Conservation (phyloP, 2,888 invertebrate species). For the Caenorhabditis macrosperma region DNA sequence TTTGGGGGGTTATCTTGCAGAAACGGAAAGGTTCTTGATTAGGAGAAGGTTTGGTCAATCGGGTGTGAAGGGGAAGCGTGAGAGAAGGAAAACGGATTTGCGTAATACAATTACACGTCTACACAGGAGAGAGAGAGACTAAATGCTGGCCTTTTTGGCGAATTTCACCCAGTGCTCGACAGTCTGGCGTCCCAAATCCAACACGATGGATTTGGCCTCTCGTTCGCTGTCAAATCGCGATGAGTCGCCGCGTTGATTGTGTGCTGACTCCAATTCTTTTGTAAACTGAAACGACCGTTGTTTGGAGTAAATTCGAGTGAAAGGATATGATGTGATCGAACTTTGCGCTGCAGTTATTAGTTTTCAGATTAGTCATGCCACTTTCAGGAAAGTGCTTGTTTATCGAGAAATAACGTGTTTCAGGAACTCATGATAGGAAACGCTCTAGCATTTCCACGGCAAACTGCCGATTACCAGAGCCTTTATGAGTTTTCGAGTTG, state of each 20-base stretch:
- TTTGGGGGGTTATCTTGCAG: background rate
- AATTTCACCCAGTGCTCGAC: slow-evolving; percentile 77
- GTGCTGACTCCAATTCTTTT: slow-evolving; percentile 60
- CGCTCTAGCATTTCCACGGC: too few relatives aligned
- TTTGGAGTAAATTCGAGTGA: too few relatives aligned
- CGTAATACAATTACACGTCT: background rate
- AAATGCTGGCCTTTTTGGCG: slow-evolving; percentile 75
- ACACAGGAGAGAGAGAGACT: background rate
- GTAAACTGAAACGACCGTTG: slow-evolving; percentile 51
- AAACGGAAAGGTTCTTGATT: background rate
- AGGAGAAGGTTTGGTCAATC: background rate
- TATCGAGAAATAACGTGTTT: too few relatives aligned
- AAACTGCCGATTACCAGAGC: too few relatives aligned
- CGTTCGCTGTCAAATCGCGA: slow-evolving; percentile 56
- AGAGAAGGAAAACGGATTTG: background rate
- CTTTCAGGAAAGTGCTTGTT: too few relatives aligned
- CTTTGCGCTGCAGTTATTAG: too few relatives aligned
- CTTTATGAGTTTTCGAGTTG: too few relatives aligned
- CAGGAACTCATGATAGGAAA: too few relatives aligned
- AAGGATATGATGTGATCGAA: too few relatives aligned
- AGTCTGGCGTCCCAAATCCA: slow-evolving; percentile 74
- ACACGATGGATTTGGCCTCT: slow-evolving; percentile 72
- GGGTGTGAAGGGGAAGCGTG: background rate
- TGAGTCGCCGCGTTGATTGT: slow-evolving; percentile 51
- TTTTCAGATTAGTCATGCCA: too few relatives aligned